Conservation (phyloP, 2,888 invertebrate genomes). For the Brachylomia viminalis region DNA sequence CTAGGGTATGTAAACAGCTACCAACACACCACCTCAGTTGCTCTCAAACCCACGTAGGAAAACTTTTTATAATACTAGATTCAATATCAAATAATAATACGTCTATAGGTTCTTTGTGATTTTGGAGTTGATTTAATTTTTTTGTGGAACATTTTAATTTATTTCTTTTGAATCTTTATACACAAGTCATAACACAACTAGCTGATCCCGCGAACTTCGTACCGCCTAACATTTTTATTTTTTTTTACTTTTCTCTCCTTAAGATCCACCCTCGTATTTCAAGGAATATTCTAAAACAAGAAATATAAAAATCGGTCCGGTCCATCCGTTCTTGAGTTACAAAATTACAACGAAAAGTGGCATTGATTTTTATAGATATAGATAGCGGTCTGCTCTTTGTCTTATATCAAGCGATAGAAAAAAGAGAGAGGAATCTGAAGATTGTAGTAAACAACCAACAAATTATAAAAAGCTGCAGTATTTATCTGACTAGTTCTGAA, state of each 20-base stretch:
- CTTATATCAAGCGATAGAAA: neutral
- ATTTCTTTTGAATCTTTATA: neutral
- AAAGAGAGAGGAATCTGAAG: neutral
- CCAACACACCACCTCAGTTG: neutral
- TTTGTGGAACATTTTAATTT: neutral
- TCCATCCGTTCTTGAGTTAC: no score
- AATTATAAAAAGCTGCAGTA: neutral
- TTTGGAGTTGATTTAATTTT: neutral
- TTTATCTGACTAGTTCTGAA: neutral
- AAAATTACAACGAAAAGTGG: no score
- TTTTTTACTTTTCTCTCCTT: no score
- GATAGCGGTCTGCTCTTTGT: no score
- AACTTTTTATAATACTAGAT: constrained; percentile 5
- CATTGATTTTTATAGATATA: no score
- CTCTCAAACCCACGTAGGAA: constrained; percentile 4
- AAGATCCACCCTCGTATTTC: no score
- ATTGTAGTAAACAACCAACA: neutral
- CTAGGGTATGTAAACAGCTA: constrained; percentile 22
- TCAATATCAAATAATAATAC: constrained; percentile 1
- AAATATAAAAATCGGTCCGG: no score
- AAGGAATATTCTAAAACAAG: no score
- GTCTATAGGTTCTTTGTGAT: neutral
- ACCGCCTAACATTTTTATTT: no score
- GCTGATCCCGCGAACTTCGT: no score
- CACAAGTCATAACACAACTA: no score